Conservation (phyloP, 2,113 vertebrate species). For the Cebus imitator region DNA sequence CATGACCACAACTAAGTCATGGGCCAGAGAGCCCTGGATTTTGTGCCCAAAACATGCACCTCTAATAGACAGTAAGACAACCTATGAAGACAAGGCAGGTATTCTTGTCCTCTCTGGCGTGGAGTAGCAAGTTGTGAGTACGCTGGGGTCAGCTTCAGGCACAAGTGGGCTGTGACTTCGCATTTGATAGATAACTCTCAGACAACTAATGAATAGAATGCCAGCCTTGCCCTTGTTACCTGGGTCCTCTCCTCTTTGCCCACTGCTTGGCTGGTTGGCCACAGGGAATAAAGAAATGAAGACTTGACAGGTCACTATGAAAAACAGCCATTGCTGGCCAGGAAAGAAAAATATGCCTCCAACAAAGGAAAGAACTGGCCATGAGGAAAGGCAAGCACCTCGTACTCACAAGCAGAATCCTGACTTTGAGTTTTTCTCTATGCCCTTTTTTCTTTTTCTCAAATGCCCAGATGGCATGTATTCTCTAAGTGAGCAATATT, state of each 20-base stretch:
- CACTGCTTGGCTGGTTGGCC: not conserved
- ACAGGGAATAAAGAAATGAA: not conserved
- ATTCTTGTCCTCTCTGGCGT: not conserved
- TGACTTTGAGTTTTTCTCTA: conserved; percentile 31
- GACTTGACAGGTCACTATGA: not conserved
- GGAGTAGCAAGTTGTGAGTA: not conserved
- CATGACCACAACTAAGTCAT: not conserved
- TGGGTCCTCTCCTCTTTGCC: not conserved
- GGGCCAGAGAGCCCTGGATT: not conserved
- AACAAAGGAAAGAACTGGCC: not conserved
- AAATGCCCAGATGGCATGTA: conserved; percentile 49
- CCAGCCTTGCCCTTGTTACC: not conserved
- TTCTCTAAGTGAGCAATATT: conserved; percentile 67
- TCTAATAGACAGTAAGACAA: not conserved
- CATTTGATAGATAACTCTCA: not conserved
- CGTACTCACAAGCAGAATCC: not conserved
- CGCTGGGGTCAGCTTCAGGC: not conserved
- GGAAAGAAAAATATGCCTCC: not conserved
- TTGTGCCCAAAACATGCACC: not conserved
- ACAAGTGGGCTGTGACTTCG: not conserved
- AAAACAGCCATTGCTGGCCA: not conserved
- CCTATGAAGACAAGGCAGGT: not conserved
- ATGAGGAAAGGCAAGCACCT: not conserved
- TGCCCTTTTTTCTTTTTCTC: conserved; percentile 31
- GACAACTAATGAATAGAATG: not conserved